Percentiles rank a stretch among this genome's conserved stretches.
Conservation (phyloP, 1,140 invertebrate genomes). For the Eciton burchellii region DNA sequence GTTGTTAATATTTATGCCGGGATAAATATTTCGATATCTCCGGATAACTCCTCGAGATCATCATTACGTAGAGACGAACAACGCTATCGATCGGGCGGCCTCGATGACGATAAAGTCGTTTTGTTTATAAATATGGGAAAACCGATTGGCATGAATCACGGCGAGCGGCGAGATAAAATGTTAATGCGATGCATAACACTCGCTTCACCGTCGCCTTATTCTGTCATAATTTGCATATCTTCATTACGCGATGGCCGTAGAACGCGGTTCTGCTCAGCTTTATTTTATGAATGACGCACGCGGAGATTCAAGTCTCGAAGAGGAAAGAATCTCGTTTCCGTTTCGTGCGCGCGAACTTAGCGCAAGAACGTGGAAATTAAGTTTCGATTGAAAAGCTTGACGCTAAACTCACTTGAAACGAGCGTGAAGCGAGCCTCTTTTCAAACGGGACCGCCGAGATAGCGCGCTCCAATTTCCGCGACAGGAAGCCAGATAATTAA, state of each 20-base stretch:
- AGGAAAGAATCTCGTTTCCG: not conserved
- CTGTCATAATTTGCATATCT: constrained; percentile 7
- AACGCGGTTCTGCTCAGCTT: not conserved
- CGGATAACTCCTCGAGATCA: constrained; percentile 46
- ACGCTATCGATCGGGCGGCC: constrained; percentile 14
- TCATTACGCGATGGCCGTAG: not conserved
- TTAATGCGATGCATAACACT: constrained; percentile 8
- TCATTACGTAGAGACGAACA: constrained; percentile 14
- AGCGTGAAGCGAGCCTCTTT: too few species aligned
- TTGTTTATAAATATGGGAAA: constrained; percentile 55
- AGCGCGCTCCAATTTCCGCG: not conserved
- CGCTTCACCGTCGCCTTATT: not conserved
- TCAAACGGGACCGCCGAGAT: constrained; percentile 18
- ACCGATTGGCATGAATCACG: constrained; percentile 18
- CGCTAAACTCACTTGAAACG: not conserved
- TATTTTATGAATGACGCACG: not conserved
- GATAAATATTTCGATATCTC: not conserved
- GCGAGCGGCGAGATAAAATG: constrained; percentile 33
- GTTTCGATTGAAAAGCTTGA: not conserved
- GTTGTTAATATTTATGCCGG: constrained; percentile 39
- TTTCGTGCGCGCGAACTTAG: not conserved
- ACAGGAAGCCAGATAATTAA: constrained; percentile 52
- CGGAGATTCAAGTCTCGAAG: not conserved
- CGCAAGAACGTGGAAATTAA: constrained; percentile 16
- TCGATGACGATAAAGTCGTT: constrained; percentile 20